Evolutionary conservation across 2,888 invertebrate species (phyloP), one percentile per base, ranked within the genome.

Genomic region (Patella ulyssiponensis): DNA sequence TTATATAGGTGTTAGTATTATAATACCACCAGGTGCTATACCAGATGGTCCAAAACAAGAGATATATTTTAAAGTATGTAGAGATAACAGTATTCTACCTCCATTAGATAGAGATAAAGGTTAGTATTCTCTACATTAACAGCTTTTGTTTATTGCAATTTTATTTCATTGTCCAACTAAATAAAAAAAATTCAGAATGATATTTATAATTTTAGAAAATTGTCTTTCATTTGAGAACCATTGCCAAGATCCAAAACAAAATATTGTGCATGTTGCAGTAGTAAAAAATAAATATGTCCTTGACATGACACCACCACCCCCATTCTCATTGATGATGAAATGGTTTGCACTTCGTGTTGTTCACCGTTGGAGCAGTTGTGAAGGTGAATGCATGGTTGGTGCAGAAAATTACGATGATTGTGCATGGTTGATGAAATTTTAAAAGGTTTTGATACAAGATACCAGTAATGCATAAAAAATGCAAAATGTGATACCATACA

Each of bases 21-120:
- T 96, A 88, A 96, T 98, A 89, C 98, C 98, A 71, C 94, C 95
- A 76, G 96, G 96, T 83, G 98, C 98, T 72, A 94, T 98, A 84
- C 94, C 95, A 74, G 94, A 94, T 64, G 96, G 96, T 76, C 94
- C 94, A 88, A 94, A 95, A 88, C 97, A 97, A 93, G 97, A 97
- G 92, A 95, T 98, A 91, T 98, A 97, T 94, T 97, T 98, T 94
- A 97, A 93, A 88, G 91, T 91, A 9, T 93, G 93, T 85, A 94
- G 96, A 90, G 95, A 96, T 92, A 95, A 95, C 92, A 93, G 89
- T 70, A 91, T 93, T 81, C 92, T 92, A 81, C 96, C 97, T 84
- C 96, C 97, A 81, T 94, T 97, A 93, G 96, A 97, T 93, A 94
- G 95, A 93, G 96, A 96, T 93, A 96, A 96, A 94, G 96, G 96